These are phyloP conservation scores for Hestina assimilis DNA, from an alignment of 1,140 invertebrate genomes.

Conservation along the genomic window DNA sequence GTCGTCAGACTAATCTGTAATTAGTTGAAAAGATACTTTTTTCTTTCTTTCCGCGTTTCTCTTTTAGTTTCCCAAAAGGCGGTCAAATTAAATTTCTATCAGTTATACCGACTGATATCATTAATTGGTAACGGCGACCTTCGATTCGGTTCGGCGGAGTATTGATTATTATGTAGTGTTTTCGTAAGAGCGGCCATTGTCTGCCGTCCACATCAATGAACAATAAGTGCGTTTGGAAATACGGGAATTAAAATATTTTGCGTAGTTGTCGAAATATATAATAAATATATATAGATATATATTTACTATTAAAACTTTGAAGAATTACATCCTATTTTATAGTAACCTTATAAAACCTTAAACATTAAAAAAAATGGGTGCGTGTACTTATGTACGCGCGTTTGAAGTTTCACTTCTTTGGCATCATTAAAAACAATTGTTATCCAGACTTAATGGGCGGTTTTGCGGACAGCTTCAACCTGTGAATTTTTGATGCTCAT, in stretches of 20 bases:
- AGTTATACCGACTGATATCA: not conserved
- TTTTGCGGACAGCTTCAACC: too few relatives aligned
- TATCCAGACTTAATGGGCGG: too few relatives aligned
- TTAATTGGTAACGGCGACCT: not conserved
- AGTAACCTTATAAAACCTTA: too few relatives aligned
- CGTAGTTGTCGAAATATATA: constrained; percentile 6
- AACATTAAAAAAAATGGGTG: too few relatives aligned
- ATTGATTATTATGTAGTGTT: constrained; percentile 5
- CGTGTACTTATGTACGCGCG: too few relatives aligned
- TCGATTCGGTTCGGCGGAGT: not conserved
- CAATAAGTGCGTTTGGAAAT: constrained; percentile 17
- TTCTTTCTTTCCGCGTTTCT: not conserved
- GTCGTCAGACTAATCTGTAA: too few relatives aligned
- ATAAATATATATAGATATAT: not conserved
- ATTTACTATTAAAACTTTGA: too few relatives aligned
- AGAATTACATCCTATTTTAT: too few relatives aligned
- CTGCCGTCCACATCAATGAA: constrained; percentile 2
- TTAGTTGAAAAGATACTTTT: not conserved
- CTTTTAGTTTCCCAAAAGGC: constrained; percentile 4
- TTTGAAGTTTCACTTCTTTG: too few relatives aligned
- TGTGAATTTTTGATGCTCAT: too few relatives aligned
- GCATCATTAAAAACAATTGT: too few relatives aligned
- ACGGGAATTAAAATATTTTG: constrained; percentile 8
- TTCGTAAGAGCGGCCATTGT: constrained; percentile 7
- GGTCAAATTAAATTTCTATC: constrained; percentile 6